Conservation (phyloP, 92 coral and sea anemone genomes). For the Epizoanthus stellaris region DNA sequence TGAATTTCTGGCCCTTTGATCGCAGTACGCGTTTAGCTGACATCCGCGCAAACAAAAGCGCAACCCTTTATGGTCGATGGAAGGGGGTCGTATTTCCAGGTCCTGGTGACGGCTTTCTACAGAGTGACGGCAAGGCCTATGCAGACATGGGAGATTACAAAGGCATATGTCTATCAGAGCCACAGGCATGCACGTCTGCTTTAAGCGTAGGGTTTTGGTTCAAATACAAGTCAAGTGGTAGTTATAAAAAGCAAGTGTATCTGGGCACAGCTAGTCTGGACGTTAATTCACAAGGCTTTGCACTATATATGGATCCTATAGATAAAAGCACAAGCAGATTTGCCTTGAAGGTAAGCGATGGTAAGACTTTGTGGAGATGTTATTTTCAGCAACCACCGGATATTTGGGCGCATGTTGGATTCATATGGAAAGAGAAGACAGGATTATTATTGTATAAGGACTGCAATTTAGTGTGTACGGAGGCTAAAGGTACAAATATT, state of each 20-base stretch:
- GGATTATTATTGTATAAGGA: conserved; percentile 72
- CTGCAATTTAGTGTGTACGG: conserved; percentile 52
- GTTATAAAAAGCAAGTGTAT: conserved; percentile 49
- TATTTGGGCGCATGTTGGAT: conserved; percentile 78
- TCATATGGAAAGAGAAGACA: conserved; percentile 71
- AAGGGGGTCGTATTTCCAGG: conserved; percentile 51
- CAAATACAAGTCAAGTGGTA: conserved; percentile 48
- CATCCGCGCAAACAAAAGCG: conserved; percentile 57
- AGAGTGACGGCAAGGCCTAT: conserved; percentile 55
- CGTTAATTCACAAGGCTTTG: conserved; percentile 56
- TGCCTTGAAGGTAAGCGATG: conserved; percentile 58
- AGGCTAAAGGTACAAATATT: background rate
- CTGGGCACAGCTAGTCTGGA: conserved; percentile 65
- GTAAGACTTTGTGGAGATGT: conserved; percentile 64
- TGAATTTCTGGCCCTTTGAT: conserved; percentile 82
- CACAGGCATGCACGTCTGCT: conserved; percentile 50
- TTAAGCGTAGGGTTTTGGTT: conserved; percentile 82
- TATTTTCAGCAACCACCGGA: conserved; percentile 35
- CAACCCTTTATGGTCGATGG: conserved; percentile 55
- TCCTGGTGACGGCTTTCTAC: conserved; percentile 65
- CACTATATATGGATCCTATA: conserved; percentile 63
- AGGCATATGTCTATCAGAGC: conserved; percentile 71
- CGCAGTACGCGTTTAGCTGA: conserved; percentile 54
- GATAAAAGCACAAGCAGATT: conserved; percentile 43
- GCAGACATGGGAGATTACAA: conserved; percentile 66